Conservation (phyloP, 2,888 invertebrate species). For the Melinaea marsaeus region DNA sequence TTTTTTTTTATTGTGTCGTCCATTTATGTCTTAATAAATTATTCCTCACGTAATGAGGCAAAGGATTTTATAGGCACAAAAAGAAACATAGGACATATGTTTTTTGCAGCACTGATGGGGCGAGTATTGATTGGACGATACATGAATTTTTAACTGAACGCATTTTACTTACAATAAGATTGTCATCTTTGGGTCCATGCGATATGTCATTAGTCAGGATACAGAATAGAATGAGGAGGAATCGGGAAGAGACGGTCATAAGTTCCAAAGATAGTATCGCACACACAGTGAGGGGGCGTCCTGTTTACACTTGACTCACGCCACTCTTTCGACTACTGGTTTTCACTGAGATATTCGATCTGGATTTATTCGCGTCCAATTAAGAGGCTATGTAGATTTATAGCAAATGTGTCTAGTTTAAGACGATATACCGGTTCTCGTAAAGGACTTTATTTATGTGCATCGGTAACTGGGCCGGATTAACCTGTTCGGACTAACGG, state of each 20-base stretch:
- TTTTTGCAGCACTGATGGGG: too few species aligned
- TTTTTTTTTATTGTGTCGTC: too few species aligned
- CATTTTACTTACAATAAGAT: constrained; percentile 6
- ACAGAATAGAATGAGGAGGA: constrained; percentile 27
- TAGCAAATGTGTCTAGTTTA: neutral
- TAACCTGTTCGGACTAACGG: constrained; percentile 5
- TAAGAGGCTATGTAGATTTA: constrained; percentile 1
- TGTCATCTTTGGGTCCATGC: constrained; percentile 16
- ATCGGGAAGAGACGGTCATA: constrained; percentile 30
- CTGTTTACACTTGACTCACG: constrained; percentile 36
- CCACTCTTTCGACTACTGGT: constrained; percentile 18
- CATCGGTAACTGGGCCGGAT: constrained; percentile 6
- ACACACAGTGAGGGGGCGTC: constrained; percentile 31
- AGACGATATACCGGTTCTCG: constrained; percentile 5
- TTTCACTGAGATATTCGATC: constrained; percentile 9
- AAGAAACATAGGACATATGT: neutral
- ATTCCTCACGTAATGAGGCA: too few species aligned
- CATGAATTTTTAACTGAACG: neutral
- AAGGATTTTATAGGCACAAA: too few species aligned
- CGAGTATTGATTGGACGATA: neutral
- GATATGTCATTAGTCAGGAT: constrained; percentile 21
- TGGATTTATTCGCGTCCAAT: constrained; percentile 5
- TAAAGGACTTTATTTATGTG: constrained; percentile 7
- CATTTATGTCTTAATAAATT: too few species aligned
- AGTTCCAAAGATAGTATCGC: constrained; percentile 25